These are phyloP conservation scores for Ceratitis capitata DNA, from an alignment of 1,140 invertebrate genomes.

Conservation along the genomic window DNA sequence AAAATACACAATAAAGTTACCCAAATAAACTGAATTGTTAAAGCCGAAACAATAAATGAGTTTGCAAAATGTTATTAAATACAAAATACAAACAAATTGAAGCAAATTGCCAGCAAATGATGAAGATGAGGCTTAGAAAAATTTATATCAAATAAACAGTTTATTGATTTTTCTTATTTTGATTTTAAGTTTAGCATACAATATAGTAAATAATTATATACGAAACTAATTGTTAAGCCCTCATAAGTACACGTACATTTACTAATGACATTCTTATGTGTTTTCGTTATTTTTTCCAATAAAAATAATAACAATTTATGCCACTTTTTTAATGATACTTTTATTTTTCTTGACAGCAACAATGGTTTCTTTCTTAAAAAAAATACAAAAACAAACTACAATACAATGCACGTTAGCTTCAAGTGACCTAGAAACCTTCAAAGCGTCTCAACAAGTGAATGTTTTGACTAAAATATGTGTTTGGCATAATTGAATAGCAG, in stretches of 20 bases:
- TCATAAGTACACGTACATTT: too few relatives aligned
- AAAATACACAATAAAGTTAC: neutral
- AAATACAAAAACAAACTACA: neutral
- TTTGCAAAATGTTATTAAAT: neutral
- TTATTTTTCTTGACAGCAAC: neutral
- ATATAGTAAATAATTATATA: too few relatives aligned
- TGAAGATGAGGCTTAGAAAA: neutral
- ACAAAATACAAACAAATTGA: neutral
- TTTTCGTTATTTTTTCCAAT: neutral
- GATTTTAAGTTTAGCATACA: too few relatives aligned
- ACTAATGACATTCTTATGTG: too few relatives aligned
- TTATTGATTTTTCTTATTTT: too few relatives aligned
- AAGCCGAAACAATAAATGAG: neutral
- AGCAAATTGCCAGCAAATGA: neutral
- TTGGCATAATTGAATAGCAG: neutral
- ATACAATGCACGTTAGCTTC: too few relatives aligned
- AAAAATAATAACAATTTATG: neutral
- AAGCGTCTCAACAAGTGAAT: neutral
- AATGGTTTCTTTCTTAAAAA: neutral
- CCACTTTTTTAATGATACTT: neutral
- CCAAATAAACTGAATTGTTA: neutral
- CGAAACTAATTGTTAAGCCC: too few relatives aligned
- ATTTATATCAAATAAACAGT: too few relatives aligned
- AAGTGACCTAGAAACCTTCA: slow-evolving; percentile 4
- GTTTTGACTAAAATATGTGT: neutral